phyloP scores from a whole-genome alignment of 1,140 invertebrate species.

The Drosophila auraria region DNA sequence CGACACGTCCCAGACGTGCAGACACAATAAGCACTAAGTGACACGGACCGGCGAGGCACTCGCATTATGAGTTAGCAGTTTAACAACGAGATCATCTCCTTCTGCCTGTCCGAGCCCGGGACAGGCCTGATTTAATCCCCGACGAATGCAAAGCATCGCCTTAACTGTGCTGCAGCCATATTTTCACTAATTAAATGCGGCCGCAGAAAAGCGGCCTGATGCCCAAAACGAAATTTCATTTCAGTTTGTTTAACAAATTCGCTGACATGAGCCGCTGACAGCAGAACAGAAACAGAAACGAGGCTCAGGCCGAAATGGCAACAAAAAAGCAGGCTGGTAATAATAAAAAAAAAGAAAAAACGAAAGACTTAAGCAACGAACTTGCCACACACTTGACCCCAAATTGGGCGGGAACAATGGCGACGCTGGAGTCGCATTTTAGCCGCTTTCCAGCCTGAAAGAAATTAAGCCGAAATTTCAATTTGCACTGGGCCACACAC shows the following conservation, averaged over 20 bases:
- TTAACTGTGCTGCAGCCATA: conserved; percentile 70
- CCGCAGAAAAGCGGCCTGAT: conserved; percentile 15
- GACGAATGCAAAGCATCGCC: conserved; percentile 49
- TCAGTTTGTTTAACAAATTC: conserved; percentile 81
- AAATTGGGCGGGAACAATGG: conserved; percentile 45
- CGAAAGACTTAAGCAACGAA: conserved; percentile 79
- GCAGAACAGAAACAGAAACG: conserved; percentile 44
- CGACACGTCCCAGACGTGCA: conserved; percentile 69
- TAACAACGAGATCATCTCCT: conserved; percentile 70
- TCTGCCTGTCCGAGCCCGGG: conserved; percentile 57
- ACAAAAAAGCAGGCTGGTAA: conserved; percentile 19
- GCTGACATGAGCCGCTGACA: conserved; percentile 76
- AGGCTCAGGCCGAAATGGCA: conserved; percentile 1
- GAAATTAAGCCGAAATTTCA: conserved; percentile 68
- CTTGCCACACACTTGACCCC: conserved; percentile 75
- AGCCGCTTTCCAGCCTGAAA: conserved; percentile 65
- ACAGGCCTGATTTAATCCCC: conserved; percentile 70
- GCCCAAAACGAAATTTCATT: conserved; percentile 65
- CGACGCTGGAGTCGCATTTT: conserved; percentile 60
- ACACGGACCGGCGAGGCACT: conserved; percentile 51
- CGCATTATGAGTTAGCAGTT: conserved; percentile 76
- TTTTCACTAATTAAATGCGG: conserved; percentile 58
- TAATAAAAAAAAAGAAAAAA: conserved; percentile 35
- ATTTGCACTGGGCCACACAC: conserved; percentile 71
- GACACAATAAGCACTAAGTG: conserved; percentile 82